Base-by-base conservation (phyloP, 2,888 invertebrate genomes). In the Pheosia tremula region DNA sequence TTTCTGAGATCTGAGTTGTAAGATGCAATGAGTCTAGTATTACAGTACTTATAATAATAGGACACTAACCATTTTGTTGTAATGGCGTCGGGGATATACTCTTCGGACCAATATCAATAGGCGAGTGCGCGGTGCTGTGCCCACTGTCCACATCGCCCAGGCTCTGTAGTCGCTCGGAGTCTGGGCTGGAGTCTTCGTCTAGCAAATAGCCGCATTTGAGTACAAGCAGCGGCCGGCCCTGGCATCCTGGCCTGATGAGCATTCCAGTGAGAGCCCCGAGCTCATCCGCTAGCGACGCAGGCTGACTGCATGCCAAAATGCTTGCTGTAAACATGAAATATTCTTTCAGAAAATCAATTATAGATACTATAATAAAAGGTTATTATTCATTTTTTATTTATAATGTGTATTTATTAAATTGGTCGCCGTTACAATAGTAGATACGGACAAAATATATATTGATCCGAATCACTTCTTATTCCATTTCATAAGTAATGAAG, bases 91-190 rank as follows among this genome's bases (percentile, higher is more conserved):
- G 97, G 47, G 98, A 97, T 89, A 97, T 95, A 74, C 97, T 97
- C 89, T 97, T 98, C 58, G 97, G 97, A 39, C 97, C 97, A 67
- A 94, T 95, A 75, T 97, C 98, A 55, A 95, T 95, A 0, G 98
- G 98, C 0, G 98, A 98, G 85, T 98, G 98, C 56, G 97, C 97
- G 36, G 98, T 98, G 75, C 98, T 98, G 83, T 98, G 97, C 2
- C 98, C 98, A 76, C 98, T 98, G 84, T 98, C 98, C 10, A 96
- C 96, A 81, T 97, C 96, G 5, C 95, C 95, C 58, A 95, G 84
- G 85, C 90, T 97, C 79, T 97, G 96, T 73, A 97, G 94, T 68
- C 97, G 94, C 80, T 97, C 97, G 38, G 97, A 97, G 81, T 98
- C 98, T 5, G 98, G 98, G 69, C 97, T 97, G 54, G 96, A 96